Base-by-base conservation (phyloP, 2,888 invertebrate species). In the Acleris emargana region DNA sequence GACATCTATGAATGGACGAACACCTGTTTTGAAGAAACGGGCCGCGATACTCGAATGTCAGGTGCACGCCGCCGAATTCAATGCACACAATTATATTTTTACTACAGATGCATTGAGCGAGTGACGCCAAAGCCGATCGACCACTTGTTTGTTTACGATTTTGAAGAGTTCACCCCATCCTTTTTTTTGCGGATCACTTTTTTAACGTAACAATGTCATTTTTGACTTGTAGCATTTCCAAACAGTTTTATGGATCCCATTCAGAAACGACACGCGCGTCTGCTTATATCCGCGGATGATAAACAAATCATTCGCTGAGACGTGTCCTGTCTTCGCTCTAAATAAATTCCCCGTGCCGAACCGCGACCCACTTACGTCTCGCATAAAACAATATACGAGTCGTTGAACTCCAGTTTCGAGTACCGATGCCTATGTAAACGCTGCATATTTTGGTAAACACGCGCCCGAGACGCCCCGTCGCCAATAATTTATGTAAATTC, bases 401-500 rank as follows among this genome's bases (percentile, higher is more conserved):
- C 91, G 83, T 88, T 89, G 91, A 91, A 89, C 91, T 82, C 86
- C 75, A 79, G 77, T 78, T 79, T 82, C 79, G 81, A 78, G 78
- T 79, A 76, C 68, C 62, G 66, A 62, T 80, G 76, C 80, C 83
- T 84, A 83, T 86, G 89, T 90, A 91, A 90, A 90, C 90, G 90
- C 78, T 89, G 89, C 89, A 89, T 83, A 66, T 66, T 66, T 82
- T 83, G 84, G 76, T 84, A 84, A 86, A 86, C 67, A 69, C 70
- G 55, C 68, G 64, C 72, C 75, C 81, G 85, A 85, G 88, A 87
- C 90, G 79, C 76, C 80, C 76, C 83, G 87, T 78, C 88, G 88
- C 85, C 89, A 83, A 91, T 91, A 89, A 91, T 91, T 91, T 91
- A 92, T 91, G 91, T 91, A 88, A 91, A 91, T 91, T 84, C 82